phyloP scores from a whole-genome alignment of 2,888 invertebrate genomes.

The Agrotis segetum region DNA sequence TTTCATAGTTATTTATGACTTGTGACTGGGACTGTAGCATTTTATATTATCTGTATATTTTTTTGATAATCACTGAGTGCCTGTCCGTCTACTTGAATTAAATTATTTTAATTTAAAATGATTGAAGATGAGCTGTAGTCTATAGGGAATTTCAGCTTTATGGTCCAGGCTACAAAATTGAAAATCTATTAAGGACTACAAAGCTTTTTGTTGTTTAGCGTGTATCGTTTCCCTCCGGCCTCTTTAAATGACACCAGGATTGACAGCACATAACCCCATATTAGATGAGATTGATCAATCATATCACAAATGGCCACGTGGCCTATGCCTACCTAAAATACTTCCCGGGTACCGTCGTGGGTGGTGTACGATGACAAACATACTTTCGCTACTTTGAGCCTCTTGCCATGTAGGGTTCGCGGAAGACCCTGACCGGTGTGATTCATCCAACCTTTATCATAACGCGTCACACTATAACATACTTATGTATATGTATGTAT shows the following conservation, averaged over 20 bases:
- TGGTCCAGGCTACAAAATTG: too few relatives aligned
- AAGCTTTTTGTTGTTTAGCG: too few relatives aligned
- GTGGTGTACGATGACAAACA: conserved; percentile 52
- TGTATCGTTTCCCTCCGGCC: too few relatives aligned
- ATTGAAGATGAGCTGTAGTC: too few relatives aligned
- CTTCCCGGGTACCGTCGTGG: conserved; percentile 28
- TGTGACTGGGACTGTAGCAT: too few relatives aligned
- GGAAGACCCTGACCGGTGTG: conserved; percentile 59
- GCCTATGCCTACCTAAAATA: not conserved
- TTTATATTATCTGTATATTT: too few relatives aligned
- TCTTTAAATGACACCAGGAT: not conserved
- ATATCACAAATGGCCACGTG: not conserved
- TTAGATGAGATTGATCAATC: not conserved
- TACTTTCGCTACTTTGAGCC: conserved; percentile 57
- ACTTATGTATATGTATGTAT: conserved; percentile 6
- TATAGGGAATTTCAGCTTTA: too few relatives aligned
- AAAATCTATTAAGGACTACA: too few relatives aligned
- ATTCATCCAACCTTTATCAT: conserved; percentile 60
- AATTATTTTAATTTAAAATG: too few relatives aligned
- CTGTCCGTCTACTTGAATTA: too few relatives aligned
- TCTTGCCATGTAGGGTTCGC: conserved; percentile 56
- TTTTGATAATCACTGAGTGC: too few relatives aligned
- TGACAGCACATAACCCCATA: not conserved
- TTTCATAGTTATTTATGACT: too few relatives aligned
- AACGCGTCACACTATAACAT: conserved; percentile 31